Conservation (phyloP, 2,113 vertebrate species). For the Gasterosteus nipponicus region DNA sequence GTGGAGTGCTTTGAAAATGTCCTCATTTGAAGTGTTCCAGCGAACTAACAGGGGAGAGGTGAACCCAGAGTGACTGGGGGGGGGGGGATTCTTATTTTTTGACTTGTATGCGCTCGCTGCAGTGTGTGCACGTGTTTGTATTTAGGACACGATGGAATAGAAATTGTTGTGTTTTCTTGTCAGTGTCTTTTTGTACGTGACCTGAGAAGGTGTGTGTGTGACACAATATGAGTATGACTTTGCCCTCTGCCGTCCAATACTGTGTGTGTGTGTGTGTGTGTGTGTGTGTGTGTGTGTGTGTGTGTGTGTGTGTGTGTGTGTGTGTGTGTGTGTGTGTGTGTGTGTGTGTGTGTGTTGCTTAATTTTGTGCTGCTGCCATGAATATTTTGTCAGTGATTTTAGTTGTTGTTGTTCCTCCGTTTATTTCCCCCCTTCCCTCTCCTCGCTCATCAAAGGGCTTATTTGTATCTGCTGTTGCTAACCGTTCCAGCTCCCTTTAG, state of each 20-base stretch:
- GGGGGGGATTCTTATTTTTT: not conserved
- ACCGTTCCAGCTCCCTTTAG: conserved; percentile 49
- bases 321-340: conserved; percentile 46
- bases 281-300: conserved; percentile 54
- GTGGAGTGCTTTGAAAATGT: conserved; percentile 50
- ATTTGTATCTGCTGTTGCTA: conserved; percentile 41
- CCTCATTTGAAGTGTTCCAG: conserved; percentile 50
- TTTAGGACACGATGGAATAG: conserved; percentile 17
- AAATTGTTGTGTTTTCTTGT: not conserved
- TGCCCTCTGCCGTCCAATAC: conserved; percentile 55
- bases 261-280: conserved; percentile 57
- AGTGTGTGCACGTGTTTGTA: not conserved
- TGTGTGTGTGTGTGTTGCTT: conserved; percentile 45
- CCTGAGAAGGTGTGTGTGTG: conserved; percentile 31
- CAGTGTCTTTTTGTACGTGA: conserved; percentile 43
- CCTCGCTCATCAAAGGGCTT: conserved; percentile 40
- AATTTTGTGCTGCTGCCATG: conserved; percentile 8
- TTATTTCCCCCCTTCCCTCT: not conserved
- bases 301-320: conserved; percentile 59
- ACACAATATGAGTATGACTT: conserved; percentile 37
- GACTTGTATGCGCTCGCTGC: not conserved
- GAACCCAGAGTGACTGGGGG: conserved; percentile 19
- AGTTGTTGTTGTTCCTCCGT: not conserved
- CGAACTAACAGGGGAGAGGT: conserved; percentile 40
- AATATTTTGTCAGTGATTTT: conserved; percentile 36